phyloP scores from a whole-genome alignment of 1,140 invertebrate genomes.

The Rhysida immarginata region DNA sequence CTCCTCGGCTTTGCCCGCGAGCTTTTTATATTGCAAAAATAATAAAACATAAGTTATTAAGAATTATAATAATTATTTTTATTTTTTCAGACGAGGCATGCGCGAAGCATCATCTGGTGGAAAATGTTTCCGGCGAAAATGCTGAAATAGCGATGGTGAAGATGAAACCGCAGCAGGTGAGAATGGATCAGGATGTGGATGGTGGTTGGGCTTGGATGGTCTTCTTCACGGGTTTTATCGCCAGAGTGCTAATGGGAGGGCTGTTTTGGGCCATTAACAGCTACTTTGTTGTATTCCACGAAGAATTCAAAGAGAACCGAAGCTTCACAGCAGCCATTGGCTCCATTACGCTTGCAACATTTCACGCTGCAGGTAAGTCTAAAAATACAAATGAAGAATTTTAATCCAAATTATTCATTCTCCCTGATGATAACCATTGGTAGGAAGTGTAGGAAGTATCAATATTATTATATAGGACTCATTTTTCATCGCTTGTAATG shows the following conservation, averaged over 20 bases:
- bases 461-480: too few relatives aligned
- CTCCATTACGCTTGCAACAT: constrained; percentile 21
- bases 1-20: too few relatives aligned
- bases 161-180: too few relatives aligned
- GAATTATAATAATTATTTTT: too few relatives aligned
- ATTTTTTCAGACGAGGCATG: background rate
- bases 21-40: too few relatives aligned
- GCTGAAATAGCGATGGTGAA: background rate
- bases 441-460: too few relatives aligned
- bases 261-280: constrained; percentile 18
- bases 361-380: constrained; percentile 18
- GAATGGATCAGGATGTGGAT: constrained; percentile 18
- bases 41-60: too few relatives aligned
- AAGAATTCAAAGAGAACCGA: constrained; percentile 19
- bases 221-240: constrained; percentile 14
- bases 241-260: constrained; percentile 16
- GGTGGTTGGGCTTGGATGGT: constrained; percentile 24
- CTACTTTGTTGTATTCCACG: constrained; percentile 21
- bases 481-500: too few relatives aligned
- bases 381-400: too few relatives aligned
- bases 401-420: too few relatives aligned
- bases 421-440: too few relatives aligned
- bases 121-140: background rate
- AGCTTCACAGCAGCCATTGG: constrained; percentile 23
- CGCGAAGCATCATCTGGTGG: background rate